Conservation (phyloP, 2,797 vertebrate genomes). For the Malurus leucopterus region DNA sequence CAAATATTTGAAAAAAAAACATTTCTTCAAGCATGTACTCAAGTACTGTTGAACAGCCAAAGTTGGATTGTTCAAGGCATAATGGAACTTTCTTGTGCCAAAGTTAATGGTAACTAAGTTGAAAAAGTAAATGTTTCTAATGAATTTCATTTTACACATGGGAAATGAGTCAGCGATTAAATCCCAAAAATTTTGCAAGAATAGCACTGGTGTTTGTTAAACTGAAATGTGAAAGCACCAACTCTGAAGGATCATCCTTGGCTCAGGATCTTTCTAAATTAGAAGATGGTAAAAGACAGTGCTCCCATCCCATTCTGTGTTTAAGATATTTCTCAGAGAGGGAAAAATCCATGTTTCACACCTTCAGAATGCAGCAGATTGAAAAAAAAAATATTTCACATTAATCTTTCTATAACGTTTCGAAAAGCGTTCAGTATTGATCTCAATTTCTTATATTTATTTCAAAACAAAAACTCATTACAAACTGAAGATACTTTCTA, state of each 20-base stretch:
- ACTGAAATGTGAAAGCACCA: neutral
- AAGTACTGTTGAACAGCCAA: neutral
- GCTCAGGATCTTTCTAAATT: neutral
- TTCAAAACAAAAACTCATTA: neutral
- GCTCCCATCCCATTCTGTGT: neutral
- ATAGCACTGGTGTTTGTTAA: neutral
- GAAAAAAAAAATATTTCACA: neutral
- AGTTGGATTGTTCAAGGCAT: accelerated
- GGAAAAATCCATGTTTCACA: neutral
- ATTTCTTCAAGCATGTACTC: neutral
- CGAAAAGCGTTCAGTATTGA: neutral
- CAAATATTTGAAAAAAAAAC: neutral
- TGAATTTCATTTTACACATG: neutral
- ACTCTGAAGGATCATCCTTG: neutral
- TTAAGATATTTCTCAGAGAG: neutral
- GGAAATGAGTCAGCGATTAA: neutral
- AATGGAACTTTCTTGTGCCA: neutral
- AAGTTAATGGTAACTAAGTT: neutral
- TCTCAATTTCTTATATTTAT: neutral
- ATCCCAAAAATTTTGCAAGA: neutral
- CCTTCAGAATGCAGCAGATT: neutral
- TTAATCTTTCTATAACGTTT: neutral
- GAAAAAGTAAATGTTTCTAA: neutral
- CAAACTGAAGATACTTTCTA: neutral
- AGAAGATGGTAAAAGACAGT: neutral